Evolutionary conservation across 2,888 invertebrate genomes (phyloP).

Genomic region (Nezara viridula): DNA sequence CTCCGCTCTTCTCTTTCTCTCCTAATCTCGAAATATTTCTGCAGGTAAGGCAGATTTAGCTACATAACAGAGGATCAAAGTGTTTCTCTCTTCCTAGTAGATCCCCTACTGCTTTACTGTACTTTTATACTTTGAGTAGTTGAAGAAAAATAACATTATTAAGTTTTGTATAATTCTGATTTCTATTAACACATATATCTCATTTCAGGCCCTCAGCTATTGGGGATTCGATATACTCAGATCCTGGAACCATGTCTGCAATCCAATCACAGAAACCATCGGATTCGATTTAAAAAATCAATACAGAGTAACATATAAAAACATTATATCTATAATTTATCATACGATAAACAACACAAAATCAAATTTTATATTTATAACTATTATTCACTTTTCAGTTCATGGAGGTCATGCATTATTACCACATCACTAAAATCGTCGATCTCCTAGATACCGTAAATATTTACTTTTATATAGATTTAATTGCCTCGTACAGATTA

Average conservation of each 20-base stretch:
- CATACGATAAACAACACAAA: not conserved
- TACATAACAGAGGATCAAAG: too few relatives aligned
- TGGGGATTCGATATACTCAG: not conserved
- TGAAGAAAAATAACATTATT: not conserved
- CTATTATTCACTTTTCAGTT: not conserved
- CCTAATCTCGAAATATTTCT: too few relatives aligned
- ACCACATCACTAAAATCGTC: conserved; percentile 60
- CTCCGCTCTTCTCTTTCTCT: too few relatives aligned
- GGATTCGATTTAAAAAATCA: not conserved
- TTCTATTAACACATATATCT: not conserved
- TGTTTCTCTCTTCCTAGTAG: too few relatives aligned
- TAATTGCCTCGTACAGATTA: too few relatives aligned
- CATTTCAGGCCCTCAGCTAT: not conserved
- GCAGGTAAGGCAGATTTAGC: too few relatives aligned
- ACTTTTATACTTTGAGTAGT: not conserved
- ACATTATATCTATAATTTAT: not conserved
- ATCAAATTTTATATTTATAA: not conserved
- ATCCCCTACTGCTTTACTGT: too few relatives aligned
- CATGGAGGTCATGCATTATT: not conserved
- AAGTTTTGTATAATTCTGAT: not conserved
- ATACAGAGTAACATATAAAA: not conserved
- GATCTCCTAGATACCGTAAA: conserved; percentile 61
- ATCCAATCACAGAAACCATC: conserved; percentile 11
- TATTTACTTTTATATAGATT: not conserved
- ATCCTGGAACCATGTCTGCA: not conserved